These are phyloP conservation scores for Mastigias papua DNA, from an alignment of 30 jellyfish, hydroid and myxozoan genomes.

Conservation along the genomic window DNA sequence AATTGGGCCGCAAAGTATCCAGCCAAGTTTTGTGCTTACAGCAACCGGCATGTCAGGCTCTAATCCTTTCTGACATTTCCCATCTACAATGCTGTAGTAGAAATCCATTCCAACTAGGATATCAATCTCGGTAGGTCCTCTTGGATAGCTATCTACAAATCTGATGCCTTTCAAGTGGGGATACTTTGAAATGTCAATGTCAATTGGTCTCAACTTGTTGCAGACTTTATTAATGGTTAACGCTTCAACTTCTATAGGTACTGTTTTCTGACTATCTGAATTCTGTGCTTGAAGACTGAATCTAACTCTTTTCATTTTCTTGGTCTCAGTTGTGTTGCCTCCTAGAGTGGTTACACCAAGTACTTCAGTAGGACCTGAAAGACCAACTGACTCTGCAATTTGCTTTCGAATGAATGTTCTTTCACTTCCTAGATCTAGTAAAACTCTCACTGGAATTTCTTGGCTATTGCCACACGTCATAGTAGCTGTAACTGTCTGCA, in stretches of 20 bases:
- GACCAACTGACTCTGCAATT: constrained; percentile 4
- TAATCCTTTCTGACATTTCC: background rate
- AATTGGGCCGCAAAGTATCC: background rate
- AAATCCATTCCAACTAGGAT: background rate
- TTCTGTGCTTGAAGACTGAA: background rate
- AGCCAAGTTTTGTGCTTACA: background rate
- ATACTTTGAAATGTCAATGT: background rate
- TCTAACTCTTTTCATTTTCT: background rate
- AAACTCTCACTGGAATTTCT: background rate
- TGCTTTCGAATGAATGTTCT: background rate
- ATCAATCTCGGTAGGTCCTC: too few relatives aligned
- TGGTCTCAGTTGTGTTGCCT: background rate
- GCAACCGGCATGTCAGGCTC: background rate
- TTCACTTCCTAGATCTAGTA: constrained; percentile 1
- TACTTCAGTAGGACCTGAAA: background rate
- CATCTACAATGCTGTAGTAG: background rate
- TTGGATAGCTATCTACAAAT: background rate
- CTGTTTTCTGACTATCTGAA: background rate
- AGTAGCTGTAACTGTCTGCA: background rate
- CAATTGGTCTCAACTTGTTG: background rate
- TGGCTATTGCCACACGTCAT: background rate
- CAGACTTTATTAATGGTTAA: background rate
- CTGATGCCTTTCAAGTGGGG: background rate
- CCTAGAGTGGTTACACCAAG: background rate
- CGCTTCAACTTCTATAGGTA: background rate